Evolutionary conservation across 2,797 vertebrate species (phyloP).

Genomic region (Leptodactylus fallax): DNA sequence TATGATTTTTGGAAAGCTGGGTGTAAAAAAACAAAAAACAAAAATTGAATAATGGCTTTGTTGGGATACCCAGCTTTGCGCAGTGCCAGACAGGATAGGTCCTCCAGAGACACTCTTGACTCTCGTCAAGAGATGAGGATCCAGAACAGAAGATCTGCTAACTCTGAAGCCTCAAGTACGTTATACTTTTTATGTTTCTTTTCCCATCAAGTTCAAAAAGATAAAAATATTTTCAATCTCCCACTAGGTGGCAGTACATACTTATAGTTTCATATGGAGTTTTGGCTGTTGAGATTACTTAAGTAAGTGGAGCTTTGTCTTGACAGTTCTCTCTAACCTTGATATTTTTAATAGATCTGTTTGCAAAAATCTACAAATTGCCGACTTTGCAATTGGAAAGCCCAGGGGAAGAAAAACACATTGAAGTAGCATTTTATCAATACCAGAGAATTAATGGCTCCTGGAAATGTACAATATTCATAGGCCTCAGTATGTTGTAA

Average conservation of each 20-base stretch:
- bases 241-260: not conserved
- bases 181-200: too few species aligned
- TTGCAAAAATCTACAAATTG: not conserved
- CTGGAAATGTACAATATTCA: not conserved
- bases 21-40: too few species aligned
- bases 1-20: too few species aligned
- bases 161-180: too few species aligned
- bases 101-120: too few species aligned
- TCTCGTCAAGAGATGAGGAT: too few species aligned
- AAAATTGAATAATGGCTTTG: too few species aligned
- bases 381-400: not conserved
- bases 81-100: too few species aligned
- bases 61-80: too few species aligned
- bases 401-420: not conserved
- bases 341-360: not conserved
- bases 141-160: too few species aligned
- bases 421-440: not conserved
- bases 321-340: not conserved
- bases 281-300: not conserved
- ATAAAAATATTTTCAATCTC: too few species aligned
- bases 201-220: too few species aligned
- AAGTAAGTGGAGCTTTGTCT: not conserved
- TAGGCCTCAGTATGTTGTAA: not conserved
- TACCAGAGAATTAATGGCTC: not conserved
- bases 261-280: not conserved